phyloP scores from a whole-genome alignment of 2,113 vertebrate species.

The Charadrius vociferus region DNA sequence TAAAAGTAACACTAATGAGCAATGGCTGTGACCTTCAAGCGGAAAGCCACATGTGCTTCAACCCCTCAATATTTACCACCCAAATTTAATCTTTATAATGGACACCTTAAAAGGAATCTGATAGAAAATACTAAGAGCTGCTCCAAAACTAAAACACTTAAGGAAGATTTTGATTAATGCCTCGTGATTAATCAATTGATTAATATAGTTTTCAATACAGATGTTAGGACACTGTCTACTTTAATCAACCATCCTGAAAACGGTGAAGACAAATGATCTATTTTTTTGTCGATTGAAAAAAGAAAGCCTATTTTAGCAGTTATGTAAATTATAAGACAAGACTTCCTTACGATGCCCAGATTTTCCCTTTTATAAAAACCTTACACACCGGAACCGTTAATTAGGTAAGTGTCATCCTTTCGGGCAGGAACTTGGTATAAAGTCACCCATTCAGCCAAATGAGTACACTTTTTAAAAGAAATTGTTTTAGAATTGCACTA shows the following conservation, averaged over 20 bases:
- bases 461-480: constrained; percentile 64
- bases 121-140: constrained; percentile 85
- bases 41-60: constrained; percentile 77
- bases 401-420: constrained; percentile 77
- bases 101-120: constrained; percentile 88
- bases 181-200: constrained; percentile 98
- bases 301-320: constrained; percentile 74
- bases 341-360: constrained; percentile 63
- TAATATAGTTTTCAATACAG: constrained; percentile 96
- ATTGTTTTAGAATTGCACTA: constrained; percentile 66
- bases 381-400: constrained; percentile 71
- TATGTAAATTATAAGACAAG: constrained; percentile 76
- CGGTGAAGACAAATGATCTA: constrained; percentile 88
- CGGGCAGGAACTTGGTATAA: constrained; percentile 71
- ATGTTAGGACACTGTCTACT: constrained; percentile 97
- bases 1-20: constrained; percentile 88
- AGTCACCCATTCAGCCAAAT: constrained; percentile 63
- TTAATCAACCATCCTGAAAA: constrained; percentile 90
- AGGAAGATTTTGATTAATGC: constrained; percentile 91
- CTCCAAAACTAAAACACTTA: constrained; percentile 86
- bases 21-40: constrained; percentile 79
- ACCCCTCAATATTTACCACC: constrained; percentile 83
- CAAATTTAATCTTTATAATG: constrained; percentile 89
- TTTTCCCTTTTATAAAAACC: constrained; percentile 72
- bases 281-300: constrained; percentile 72